phyloP scores from a whole-genome alignment of 2,888 invertebrate species.

The Thymelicus lineola region DNA sequence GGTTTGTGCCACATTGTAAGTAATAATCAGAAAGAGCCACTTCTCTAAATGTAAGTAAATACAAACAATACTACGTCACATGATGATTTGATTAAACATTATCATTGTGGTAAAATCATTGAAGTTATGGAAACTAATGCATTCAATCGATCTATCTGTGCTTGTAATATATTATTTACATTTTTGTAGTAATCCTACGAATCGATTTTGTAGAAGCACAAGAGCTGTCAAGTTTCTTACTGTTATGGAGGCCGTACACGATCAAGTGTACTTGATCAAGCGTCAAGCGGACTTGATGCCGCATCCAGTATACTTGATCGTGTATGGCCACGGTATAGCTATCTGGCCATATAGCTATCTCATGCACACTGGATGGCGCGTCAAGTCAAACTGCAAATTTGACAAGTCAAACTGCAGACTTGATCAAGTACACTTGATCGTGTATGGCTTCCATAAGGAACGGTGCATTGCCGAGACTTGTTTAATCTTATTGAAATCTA shows the following conservation, averaged over 20 bases:
- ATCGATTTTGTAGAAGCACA: background rate
- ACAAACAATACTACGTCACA: background rate
- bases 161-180: background rate
- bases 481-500: conserved; percentile 1
- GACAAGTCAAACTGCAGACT: no score
- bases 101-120: background rate
- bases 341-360: no score
- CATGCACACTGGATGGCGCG: no score
- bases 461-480: background rate
- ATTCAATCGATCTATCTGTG: background rate
- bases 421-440: no score
- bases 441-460: no score
- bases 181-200: background rate
- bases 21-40: background rate
- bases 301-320: no score
- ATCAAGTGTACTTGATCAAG: no score
- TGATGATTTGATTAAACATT: no score
- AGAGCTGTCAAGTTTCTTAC: background rate
- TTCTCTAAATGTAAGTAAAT: background rate
- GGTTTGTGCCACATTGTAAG: background rate
- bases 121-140: background rate
- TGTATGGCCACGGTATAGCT: no score
- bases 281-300: no score
- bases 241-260: no score
- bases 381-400: no score